Conservation (phyloP, 2,888 invertebrate genomes). For the Tribolium freemani region DNA sequence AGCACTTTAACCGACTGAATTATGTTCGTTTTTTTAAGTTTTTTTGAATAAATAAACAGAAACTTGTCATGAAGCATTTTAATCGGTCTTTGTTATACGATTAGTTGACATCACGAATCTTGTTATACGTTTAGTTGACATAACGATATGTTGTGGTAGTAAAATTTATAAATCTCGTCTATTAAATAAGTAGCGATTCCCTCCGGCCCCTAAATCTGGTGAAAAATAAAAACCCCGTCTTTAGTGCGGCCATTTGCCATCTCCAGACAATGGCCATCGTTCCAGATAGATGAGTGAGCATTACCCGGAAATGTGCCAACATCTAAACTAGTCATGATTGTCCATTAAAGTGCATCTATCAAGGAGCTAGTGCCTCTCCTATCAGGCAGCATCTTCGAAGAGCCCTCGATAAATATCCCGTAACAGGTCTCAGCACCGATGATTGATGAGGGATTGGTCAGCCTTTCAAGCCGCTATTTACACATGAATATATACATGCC, state of each 20-base stretch:
- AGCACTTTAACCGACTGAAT: too few relatives aligned
- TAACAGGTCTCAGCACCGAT: slow-evolving; percentile 25
- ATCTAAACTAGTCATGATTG: slow-evolving; percentile 42
- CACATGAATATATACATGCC: slow-evolving; percentile 33
- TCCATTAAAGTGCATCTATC: slow-evolving; percentile 43
- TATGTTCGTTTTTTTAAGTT: too few relatives aligned
- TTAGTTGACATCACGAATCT: too few relatives aligned
- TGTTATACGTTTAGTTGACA: too few relatives aligned
- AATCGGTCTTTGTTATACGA: too few relatives aligned
- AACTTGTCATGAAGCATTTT: too few relatives aligned
- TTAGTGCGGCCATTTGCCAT: background rate
- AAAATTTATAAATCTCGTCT: background rate
- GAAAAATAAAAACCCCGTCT: background rate
- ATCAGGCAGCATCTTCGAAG: slow-evolving; percentile 22
- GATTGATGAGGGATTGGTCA: slow-evolving; percentile 38
- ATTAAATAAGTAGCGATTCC: background rate
- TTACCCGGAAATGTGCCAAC: slow-evolving; percentile 37
- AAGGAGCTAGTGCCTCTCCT: slow-evolving; percentile 27
- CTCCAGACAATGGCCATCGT: slow-evolving; percentile 2
- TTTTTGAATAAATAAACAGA: too few relatives aligned
- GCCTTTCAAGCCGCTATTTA: slow-evolving; percentile 25
- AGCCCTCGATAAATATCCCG: slow-evolving; percentile 26
- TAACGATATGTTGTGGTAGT: too few relatives aligned
- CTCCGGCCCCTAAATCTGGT: background rate
- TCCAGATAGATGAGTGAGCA: slow-evolving; percentile 37